Evolutionary conservation across 2,888 invertebrate species (phyloP), one percentile per base, ranked within the genome.

Genomic region (Beris chalybata): DNA sequence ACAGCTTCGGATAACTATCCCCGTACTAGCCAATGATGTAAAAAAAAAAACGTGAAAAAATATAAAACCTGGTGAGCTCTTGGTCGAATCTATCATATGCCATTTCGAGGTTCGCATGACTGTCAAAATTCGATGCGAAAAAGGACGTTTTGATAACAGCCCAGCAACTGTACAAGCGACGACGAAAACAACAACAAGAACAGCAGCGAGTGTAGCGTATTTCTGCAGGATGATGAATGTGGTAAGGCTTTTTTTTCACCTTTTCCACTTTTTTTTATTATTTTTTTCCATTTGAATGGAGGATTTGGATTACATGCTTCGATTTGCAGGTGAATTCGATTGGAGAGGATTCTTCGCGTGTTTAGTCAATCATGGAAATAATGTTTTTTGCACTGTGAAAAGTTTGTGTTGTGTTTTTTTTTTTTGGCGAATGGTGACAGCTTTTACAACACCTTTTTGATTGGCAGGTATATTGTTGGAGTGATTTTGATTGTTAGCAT

Each of bases 281-380:
- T n/a, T 29, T 54, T n/a, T n/a, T 29, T n/a, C 9, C 54, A n/a
- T 12, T 30, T 29, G n/a, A 11, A 31, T 31, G 54, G 54, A 58
- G 58, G 58, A 58, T 58, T 58, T 30, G 30, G 58, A 47, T 58
- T 58, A 58, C 58, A 58, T 45, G 58, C 45, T 44, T 22, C 47
- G 58, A 29, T 47, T 22, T 58, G 45, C 58, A 58, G 58, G 58
- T 58, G 58, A 58, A 47, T 58, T 58, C 45, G 44, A 29, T 45
- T 30, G 58, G 29, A 58, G 30, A 47, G 47, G 29, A 47, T 58
- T 47, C 58, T 7, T 58, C 45, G 58, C 58, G 29, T 58, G 58
- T 29, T 58, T 58, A 58, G 58, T 58, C 45, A 58, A 58, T 45
- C 58, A 47, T 30, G 58, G 31, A 45, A 47, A 45, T 58, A 30